Conservation (phyloP, 2,888 invertebrate genomes). For the Lepidochrysops patricia region DNA sequence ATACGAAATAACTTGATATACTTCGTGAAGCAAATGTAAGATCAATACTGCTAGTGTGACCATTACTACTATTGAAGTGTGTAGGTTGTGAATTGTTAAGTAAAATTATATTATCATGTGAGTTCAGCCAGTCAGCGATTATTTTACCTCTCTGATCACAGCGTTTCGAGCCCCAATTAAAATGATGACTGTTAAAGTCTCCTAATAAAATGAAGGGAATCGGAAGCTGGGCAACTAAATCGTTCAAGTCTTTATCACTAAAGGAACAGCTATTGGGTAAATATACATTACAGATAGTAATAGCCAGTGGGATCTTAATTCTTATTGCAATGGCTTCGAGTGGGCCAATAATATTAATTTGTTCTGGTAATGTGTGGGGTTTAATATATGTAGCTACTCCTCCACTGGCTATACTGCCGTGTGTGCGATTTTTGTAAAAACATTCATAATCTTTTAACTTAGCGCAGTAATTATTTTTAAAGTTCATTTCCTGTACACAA, state of each 20-base stretch:
- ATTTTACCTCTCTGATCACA: not conserved
- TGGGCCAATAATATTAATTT: not conserved
- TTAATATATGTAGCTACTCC: not conserved
- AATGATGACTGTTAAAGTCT: constrained; percentile 2
- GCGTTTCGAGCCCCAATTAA: not conserved
- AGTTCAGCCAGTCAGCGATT: not conserved
- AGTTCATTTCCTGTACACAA: too few relatives aligned
- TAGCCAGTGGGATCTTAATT: too few relatives aligned
- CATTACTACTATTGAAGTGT: not conserved
- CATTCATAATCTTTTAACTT: not conserved
- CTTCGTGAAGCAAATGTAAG: not conserved
- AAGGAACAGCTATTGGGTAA: not conserved
- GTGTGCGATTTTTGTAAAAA: not conserved
- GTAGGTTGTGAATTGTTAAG: not conserved
- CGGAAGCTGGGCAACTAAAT: not conserved
- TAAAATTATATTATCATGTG: not conserved
- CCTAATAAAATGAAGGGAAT: not conserved
- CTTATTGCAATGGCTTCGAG: not conserved
- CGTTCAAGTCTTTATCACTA: not conserved
- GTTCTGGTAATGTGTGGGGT: not conserved
- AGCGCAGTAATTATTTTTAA: too few relatives aligned
- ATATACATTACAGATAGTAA: constrained; percentile 1
- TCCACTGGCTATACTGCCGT: not conserved
- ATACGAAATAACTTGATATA: not conserved
- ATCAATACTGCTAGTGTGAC: not conserved